A percentile compares a stretch with the other conserved stretches of the same genome.
Conservation (phyloP, 2,888 invertebrate genomes). For the Allolobophora icterica region DNA sequence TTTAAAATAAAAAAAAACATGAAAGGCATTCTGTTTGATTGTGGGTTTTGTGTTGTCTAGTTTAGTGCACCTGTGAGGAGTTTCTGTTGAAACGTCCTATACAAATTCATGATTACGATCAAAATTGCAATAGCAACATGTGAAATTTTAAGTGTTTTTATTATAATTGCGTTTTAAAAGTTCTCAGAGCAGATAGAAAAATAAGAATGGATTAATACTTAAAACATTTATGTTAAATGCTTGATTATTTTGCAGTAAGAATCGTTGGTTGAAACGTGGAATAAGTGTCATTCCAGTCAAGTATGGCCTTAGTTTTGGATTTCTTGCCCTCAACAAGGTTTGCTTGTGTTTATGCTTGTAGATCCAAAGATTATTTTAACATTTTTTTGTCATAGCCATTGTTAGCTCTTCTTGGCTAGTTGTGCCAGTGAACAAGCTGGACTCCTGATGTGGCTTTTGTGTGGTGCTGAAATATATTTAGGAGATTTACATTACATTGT, state of each 20-base stretch:
- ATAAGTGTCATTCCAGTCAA: conserved; percentile 81
- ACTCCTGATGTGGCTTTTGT: too few relatives aligned
- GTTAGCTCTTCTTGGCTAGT: background rate
- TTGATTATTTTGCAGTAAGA: conserved; percentile 55
- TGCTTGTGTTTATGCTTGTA: background rate
- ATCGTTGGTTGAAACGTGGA: conserved; percentile 87
- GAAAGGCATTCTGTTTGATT: too few relatives aligned
- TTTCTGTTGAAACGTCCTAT: too few relatives aligned
- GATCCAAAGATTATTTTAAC: background rate
- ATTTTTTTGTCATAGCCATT: background rate
- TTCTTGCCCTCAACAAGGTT: conserved; percentile 70
- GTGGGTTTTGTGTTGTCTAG: too few relatives aligned
- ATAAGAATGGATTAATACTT: background rate
- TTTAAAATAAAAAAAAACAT: background rate
- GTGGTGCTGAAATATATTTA: too few relatives aligned
- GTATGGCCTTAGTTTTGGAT: conserved; percentile 83
- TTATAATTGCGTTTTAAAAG: background rate
- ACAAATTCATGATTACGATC: too few relatives aligned
- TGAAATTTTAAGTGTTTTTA: background rate
- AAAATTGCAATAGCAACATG: too few relatives aligned
- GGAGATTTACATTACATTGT: too few relatives aligned
- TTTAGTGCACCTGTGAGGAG: too few relatives aligned
- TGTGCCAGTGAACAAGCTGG: too few relatives aligned
- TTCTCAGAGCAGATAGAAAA: background rate
- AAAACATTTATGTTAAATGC: background rate